Conservation (phyloP, 1,140 invertebrate genomes). For the Heliconius nattereri region DNA sequence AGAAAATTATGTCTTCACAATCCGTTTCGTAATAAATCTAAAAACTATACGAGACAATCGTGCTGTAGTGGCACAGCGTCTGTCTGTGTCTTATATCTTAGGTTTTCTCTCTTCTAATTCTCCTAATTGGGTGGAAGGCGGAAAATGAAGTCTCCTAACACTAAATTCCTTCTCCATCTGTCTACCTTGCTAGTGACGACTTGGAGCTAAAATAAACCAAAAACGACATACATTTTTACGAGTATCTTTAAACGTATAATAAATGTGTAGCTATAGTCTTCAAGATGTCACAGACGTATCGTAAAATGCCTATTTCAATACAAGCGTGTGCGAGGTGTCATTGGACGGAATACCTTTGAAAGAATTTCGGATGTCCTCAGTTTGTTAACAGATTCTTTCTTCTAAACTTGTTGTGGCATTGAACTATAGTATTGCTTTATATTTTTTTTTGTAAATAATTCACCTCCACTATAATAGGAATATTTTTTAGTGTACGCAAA, state of each 20-base stretch:
- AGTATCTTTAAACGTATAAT: background rate
- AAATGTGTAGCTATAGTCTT: background rate
- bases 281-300: conserved; percentile 1
- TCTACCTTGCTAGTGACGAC: too few species aligned
- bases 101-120: too few species aligned
- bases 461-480: background rate
- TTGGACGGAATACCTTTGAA: conserved; percentile 24
- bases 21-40: background rate
- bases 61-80: too few species aligned
- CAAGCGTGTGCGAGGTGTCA: conserved; percentile 17
- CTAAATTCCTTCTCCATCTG: too few species aligned
- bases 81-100: too few species aligned
- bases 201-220: too few species aligned
- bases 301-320: conserved; percentile 9
- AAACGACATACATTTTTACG: background rate
- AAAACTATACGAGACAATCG: background rate
- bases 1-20: background rate
- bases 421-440: background rate
- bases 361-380: conserved; percentile 26
- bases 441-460: background rate
- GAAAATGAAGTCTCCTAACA: too few species aligned
- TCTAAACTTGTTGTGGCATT: background rate
- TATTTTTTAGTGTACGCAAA: too few species aligned
- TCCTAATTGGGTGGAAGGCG: too few species aligned
- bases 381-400: conserved; percentile 23